phyloP scores from a whole-genome alignment of 2,113 vertebrate genomes.

The Chloropsis hardwickii region DNA sequence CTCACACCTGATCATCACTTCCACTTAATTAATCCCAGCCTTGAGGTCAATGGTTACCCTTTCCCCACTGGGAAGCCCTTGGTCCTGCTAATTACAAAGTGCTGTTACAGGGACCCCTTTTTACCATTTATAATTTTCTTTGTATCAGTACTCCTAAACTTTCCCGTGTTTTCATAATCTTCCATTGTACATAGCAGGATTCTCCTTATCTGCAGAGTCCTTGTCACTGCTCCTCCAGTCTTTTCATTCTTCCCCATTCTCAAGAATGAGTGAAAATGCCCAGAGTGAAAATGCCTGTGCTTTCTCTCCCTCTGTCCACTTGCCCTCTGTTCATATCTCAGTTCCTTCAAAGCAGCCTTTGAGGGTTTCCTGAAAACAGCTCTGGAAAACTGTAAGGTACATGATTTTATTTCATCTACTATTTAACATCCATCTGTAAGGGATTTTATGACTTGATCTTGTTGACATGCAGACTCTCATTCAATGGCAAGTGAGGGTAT shows the following conservation, averaged over 20 bases:
- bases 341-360: background rate
- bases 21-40: background rate
- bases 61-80: background rate
- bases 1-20: accelerated
- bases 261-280: background rate
- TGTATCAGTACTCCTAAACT: background rate
- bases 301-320: background rate
- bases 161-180: background rate
- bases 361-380: background rate
- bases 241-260: background rate
- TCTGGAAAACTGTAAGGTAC: background rate
- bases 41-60: background rate
- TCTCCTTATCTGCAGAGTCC: background rate
- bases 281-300: background rate
- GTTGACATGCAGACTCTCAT: background rate
- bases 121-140: background rate
- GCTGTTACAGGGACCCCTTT: background rate
- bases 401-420: background rate
- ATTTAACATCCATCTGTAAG: background rate
- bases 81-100: background rate
- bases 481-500: background rate
- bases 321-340: background rate
- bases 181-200: background rate
- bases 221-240: background rate
- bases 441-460: background rate